Evolutionary conservation across 2,888 invertebrate genomes (phyloP), one percentile per base, ranked within the genome.

Genomic region (Julus scandinavius): DNA sequence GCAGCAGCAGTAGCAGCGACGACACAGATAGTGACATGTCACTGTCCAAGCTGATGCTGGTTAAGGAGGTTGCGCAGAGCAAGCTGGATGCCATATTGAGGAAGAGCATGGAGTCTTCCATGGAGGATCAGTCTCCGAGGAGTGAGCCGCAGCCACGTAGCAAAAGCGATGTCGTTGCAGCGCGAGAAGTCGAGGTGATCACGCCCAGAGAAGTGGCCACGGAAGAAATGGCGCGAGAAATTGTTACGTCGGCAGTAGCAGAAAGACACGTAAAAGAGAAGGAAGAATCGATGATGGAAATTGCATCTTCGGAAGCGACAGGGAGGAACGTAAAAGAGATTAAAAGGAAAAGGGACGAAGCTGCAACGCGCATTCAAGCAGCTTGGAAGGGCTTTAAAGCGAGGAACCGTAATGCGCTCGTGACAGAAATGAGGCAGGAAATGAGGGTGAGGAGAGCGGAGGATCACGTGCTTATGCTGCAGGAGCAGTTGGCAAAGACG

Each of bases 301-400:
- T 45, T 45, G 45, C 7, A 7, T 0, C 45, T 5, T 7, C 45
- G 45, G 45, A 7, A 88, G 88, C 89, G 9, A 85, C 90, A 90
- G 94, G 94, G 90, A 93, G 91, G 91, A 89, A 91, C 41, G n/a
- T 50, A 40, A 63, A 87, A 63, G 87, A 58, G 38, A 20, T 1
- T 63, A 54, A 29, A 87, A 11, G 29, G 54, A 38, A 11, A n/a
- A 20, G 6, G 63, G 63, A 6, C 5, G 63, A 20, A 2, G 72
- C 72, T 7, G 97, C 96, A 0, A 94, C 96, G 54, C 95, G 95
- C 45, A 97, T 97, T 91, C 97, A 97, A 93, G 96, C 95, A 92
- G 94, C 96, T 93, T 97, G 97, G 97, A 93, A 97, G 41, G 97
- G 97, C 0, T 97, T 96, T 92, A 94, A 95, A 86, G 95, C 96